These are phyloP conservation scores for Stegodyphus mimosarum DNA, from an alignment of 1,140 invertebrate species.

Conservation along the genomic window DNA sequence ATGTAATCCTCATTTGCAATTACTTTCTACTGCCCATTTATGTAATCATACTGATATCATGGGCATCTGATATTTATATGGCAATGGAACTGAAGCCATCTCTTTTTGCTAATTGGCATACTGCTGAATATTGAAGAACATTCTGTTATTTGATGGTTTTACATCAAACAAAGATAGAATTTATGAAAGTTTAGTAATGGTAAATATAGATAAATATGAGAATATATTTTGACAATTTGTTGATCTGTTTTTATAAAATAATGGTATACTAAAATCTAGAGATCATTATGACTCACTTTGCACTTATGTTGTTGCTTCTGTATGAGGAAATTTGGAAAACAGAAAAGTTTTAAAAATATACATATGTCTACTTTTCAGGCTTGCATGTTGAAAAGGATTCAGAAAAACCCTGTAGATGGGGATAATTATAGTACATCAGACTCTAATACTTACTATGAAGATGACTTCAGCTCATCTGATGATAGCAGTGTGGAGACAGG, in stretches of 20 bases:
- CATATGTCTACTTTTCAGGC: slow-evolving; percentile 69
- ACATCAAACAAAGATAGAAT: no score
- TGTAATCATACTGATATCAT: no score
- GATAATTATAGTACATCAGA: slow-evolving; percentile 87
- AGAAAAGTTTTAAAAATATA: neutral
- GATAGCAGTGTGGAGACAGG: slow-evolving; percentile 89
- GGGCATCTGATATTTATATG: no score
- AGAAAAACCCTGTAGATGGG: slow-evolving; percentile 81
- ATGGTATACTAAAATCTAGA: neutral
- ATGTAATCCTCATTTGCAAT: no score
- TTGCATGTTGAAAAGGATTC: slow-evolving; percentile 82
- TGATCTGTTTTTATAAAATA: neutral
- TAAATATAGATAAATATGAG: no score
- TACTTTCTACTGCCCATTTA: no score
- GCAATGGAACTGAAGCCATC: no score
- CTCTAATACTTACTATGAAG: slow-evolving; percentile 92
- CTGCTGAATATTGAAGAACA: no score
- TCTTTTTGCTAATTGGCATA: no score
- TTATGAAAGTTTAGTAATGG: no score
- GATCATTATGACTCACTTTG: neutral
- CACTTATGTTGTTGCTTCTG: neutral
- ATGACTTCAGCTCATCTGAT: slow-evolving; percentile 87
- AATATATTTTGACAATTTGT: no score
- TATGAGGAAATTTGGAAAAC: neutral
- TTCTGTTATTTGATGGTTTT: no score